These are phyloP conservation scores for Loripinus fragilis DNA, from an alignment of 2,888 invertebrate species.

Conservation along the genomic window DNA sequence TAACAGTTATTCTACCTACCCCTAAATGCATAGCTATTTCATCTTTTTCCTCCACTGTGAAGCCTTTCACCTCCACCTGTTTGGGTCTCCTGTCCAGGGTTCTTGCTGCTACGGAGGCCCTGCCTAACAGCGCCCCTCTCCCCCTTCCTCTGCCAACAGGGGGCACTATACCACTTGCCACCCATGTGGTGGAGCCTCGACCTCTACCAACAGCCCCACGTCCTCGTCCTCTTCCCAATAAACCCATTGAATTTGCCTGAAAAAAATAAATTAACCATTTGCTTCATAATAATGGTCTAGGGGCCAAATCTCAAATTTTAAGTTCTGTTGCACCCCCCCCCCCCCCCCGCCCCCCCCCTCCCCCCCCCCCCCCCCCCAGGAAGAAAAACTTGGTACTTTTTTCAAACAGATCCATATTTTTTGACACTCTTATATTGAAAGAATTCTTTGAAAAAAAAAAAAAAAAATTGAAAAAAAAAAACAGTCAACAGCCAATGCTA, in stretches of 20 bases:
- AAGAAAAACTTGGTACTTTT: too few relatives aligned
- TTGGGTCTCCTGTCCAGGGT: slow-evolving; percentile 93
- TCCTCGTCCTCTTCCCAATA: slow-evolving; percentile 75
- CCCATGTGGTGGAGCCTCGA: slow-evolving; percentile 65
- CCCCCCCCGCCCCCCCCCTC: too few relatives aligned
- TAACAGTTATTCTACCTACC: slow-evolving; percentile 88
- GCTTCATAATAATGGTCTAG: too few relatives aligned
- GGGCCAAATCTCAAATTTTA: too few relatives aligned
- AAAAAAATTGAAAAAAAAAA: too few relatives aligned
- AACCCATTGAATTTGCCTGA: slow-evolving; percentile 82
- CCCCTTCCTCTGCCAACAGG: slow-evolving; percentile 70
- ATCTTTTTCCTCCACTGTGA: slow-evolving; percentile 92
- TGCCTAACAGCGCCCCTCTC: slow-evolving; percentile 52
- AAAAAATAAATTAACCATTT: slow-evolving; percentile 20
- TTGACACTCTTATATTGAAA: too few relatives aligned
- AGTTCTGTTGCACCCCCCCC: too few relatives aligned
- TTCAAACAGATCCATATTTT: too few relatives aligned
- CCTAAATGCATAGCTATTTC: slow-evolving; percentile 92
- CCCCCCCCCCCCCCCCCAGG: too few relatives aligned
- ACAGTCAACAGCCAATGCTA: too few relatives aligned
- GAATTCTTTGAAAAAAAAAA: too few relatives aligned
- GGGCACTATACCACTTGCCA: slow-evolving; percentile 45
- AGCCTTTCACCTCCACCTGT: slow-evolving; percentile 93
- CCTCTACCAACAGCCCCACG: slow-evolving; percentile 72
- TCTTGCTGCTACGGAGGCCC: slow-evolving; percentile 63